Evolutionary conservation across 2,888 invertebrate species (phyloP).

Genomic region (Caenorhabditis sp.): DNA sequence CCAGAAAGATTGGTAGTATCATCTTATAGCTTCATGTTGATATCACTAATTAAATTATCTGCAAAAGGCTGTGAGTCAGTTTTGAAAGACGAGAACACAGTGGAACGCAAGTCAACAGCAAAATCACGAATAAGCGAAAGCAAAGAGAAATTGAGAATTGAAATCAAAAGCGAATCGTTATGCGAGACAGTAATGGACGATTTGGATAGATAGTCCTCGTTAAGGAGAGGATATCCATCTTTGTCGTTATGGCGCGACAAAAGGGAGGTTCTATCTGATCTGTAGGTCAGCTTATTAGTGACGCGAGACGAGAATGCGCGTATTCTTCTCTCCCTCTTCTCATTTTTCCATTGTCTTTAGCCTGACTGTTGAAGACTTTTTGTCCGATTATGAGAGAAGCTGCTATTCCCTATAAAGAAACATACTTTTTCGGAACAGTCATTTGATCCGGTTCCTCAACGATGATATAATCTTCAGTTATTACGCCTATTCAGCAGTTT

Average conservation of each 20-base stretch:
- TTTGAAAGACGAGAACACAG: not conserved
- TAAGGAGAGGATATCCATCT: conserved; percentile 27
- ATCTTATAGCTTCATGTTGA: conserved; percentile 34
- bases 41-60: conserved; percentile 4
- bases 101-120: not conserved
- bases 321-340: not conserved
- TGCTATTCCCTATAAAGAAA: conserved; percentile 8
- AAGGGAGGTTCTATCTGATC: conserved; percentile 50
- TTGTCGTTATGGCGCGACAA: conserved; percentile 41
- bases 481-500: not conserved
- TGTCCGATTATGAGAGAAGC: conserved; percentile 25
- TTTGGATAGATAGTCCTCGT: conserved; percentile 29
- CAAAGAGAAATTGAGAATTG: conserved; percentile 35
- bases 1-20: conserved; percentile 6
- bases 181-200: conserved; percentile 52
- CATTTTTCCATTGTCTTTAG: not conserved
- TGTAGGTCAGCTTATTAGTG: conserved; percentile 60
- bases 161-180: conserved; percentile 30
- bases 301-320: conserved; percentile 33
- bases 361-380: conserved; percentile 2
- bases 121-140: conserved; percentile 7
- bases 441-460: conserved; percentile 16
- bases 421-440: not conserved
- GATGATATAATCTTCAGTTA: conserved; percentile 16
- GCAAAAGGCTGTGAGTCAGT: not conserved